phyloP scores from a whole-genome alignment of 30 jellyfish, hydroid and myxozoan species.

The Turritopsis dohrnii region DNA sequence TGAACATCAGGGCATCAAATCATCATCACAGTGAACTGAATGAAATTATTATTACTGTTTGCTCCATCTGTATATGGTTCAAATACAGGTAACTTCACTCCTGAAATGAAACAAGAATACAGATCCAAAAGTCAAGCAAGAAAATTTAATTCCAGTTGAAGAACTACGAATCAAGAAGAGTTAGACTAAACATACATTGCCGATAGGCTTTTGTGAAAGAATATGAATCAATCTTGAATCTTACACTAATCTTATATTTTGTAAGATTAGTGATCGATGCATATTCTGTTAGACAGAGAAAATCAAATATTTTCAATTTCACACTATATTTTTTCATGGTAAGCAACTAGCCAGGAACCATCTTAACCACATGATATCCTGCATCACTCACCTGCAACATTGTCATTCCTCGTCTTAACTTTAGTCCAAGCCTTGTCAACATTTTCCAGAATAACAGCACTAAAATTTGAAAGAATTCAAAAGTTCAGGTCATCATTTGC shows the following conservation, averaged over 20 bases:
- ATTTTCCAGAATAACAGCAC: constrained; percentile 84
- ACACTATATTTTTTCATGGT: background rate
- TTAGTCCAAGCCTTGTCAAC: constrained; percentile 99
- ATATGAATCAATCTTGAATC: no score
- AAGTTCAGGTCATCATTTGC: no score
- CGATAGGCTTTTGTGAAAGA: no score
- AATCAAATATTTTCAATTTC: background rate
- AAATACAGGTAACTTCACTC: constrained; percentile 86
- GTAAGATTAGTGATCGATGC: background rate
- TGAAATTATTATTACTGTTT: constrained; percentile 50
- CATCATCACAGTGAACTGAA: background rate
- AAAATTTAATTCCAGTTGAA: no score
- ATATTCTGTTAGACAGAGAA: background rate
- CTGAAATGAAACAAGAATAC: constrained; percentile 20
- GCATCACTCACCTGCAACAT: constrained; percentile 84
- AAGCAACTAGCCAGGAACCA: no score
- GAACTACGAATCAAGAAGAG: no score
- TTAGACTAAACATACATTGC: no score
- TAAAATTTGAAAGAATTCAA: constrained; percentile 17
- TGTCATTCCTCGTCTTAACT: constrained; percentile 75
- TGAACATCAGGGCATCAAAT: background rate
- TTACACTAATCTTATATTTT: no score
- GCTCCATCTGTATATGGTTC: constrained; percentile 97
- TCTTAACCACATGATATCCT: background rate
- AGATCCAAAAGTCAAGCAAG: background rate